A percentile compares a stretch with the other conserved stretches of the same genome.
phyloP scores from a whole-genome alignment of 2,888 invertebrate genomes.

The Eurois occulta region DNA sequence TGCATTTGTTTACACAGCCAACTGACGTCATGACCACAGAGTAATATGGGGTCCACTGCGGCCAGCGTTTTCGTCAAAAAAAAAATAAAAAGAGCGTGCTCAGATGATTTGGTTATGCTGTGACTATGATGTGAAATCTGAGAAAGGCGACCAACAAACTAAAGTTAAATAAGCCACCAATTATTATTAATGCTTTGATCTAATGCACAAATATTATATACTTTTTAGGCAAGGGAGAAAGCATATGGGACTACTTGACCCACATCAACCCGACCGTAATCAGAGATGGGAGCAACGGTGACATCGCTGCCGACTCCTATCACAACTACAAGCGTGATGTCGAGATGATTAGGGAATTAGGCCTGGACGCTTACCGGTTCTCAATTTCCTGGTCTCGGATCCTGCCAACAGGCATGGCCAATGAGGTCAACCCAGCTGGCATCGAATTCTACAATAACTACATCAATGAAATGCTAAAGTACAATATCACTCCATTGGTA shows the following conservation, averaged over 20 bases:
- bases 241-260: constrained; percentile 75
- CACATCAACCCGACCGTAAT: constrained; percentile 71
- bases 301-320: constrained; percentile 90
- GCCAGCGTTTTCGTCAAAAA: too few species aligned
- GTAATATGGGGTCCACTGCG: too few species aligned
- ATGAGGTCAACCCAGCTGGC: constrained; percentile 90
- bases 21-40: too few species aligned
- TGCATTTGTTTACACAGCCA: too few species aligned
- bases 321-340: constrained; percentile 90
- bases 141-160: background rate
- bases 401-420: constrained; percentile 89
- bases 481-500: constrained; percentile 91
- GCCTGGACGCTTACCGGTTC: constrained; percentile 88
- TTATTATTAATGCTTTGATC: background rate
- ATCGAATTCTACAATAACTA: constrained; percentile 92
- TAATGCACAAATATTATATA: background rate
- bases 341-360: constrained; percentile 82
- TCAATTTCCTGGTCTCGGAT: constrained; percentile 92
- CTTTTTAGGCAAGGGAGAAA: constrained; percentile 74
- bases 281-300: constrained; percentile 85
- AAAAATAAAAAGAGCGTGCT: background rate
- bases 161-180: background rate
- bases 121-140: background rate
- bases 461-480: constrained; percentile 90
- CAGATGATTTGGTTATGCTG: background rate